A percentile compares a stretch with the other conserved stretches of the same genome.
phyloP scores from a whole-genome alignment of 2,113 vertebrate genomes.

The Lepisosteus oculatus region DNA sequence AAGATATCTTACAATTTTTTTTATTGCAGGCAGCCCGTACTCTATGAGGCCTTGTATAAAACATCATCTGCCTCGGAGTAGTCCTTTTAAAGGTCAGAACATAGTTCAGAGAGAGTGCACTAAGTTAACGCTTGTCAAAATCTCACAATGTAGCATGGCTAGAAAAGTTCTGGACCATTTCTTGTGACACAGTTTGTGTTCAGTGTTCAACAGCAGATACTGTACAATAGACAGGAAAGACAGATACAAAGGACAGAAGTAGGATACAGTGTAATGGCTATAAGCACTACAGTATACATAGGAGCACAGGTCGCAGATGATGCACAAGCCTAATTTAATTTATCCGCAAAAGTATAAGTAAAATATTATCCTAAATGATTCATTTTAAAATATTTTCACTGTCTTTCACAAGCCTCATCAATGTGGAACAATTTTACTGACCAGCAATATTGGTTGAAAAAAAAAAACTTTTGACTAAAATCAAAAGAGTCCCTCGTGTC shows the following conservation, averaged over 20 bases:
- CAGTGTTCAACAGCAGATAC: not conserved
- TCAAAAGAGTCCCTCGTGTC: no score
- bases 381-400: no score
- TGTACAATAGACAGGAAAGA: not conserved
- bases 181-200: not conserved
- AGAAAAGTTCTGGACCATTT: not conserved
- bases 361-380: no score
- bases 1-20: slow-evolving; percentile 33
- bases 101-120: slow-evolving; percentile 10
- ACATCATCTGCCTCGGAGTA: slow-evolving; percentile 29
- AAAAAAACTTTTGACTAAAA: no score
- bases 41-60: not conserved
- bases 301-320: no score
- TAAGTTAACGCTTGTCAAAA: not conserved
- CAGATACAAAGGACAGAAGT: not conserved
- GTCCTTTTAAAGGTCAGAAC: slow-evolving; percentile 52
- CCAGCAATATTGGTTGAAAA: no score
- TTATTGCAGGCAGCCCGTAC: not conserved
- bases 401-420: no score
- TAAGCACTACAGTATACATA: no score
- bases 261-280: not conserved
- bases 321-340: no score
- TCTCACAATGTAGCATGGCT: not conserved
- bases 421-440: no score
- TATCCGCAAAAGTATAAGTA: no score